A percentile compares a stretch with the other conserved stretches of the same genome.
These are phyloP conservation scores for Phymorhynchus buccinoides DNA, from an alignment of 1,140 invertebrate genomes.

Conservation along the genomic window DNA sequence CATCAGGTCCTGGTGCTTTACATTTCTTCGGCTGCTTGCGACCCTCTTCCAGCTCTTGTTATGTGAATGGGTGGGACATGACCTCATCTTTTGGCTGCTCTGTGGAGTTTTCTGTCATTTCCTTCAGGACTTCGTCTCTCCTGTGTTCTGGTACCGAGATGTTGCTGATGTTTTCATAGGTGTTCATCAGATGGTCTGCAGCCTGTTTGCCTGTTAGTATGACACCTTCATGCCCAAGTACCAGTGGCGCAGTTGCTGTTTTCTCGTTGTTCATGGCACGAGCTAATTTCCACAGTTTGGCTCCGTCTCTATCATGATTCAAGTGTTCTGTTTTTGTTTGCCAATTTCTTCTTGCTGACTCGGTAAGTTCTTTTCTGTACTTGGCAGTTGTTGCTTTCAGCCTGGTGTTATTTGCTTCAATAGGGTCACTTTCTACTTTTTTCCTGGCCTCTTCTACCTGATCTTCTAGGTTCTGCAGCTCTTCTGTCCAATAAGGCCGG, in stretches of 20 bases:
- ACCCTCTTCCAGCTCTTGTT: not conserved
- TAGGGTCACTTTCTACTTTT: not conserved
- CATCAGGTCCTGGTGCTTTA: conserved; percentile 37
- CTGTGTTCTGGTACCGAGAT: not conserved
- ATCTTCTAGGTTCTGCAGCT: conserved; percentile 15
- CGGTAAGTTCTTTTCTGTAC: not conserved
- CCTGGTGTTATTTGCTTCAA: not conserved
- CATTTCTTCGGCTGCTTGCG: not conserved
- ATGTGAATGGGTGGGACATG: not conserved
- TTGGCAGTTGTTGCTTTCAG: not conserved
- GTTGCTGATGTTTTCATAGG: not conserved
- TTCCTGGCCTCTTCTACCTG: not conserved
- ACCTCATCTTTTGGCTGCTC: not conserved
- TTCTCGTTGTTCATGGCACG: not conserved
- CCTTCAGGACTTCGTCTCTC: not conserved
- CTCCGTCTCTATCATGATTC: not conserved
- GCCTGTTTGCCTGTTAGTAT: conserved; percentile 1
- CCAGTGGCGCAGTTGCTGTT: not conserved
- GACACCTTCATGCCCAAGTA: not conserved
- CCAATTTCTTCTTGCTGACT: not conserved
- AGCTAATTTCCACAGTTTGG: not conserved
- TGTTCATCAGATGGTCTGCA: not conserved
- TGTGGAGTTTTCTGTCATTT: not conserved
- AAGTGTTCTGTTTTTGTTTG: not conserved
- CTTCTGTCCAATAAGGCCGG: conserved; percentile 19